Evolutionary conservation across 1,140 invertebrate genomes (phyloP).

Genomic region (Lordiphosa collinella): DNA sequence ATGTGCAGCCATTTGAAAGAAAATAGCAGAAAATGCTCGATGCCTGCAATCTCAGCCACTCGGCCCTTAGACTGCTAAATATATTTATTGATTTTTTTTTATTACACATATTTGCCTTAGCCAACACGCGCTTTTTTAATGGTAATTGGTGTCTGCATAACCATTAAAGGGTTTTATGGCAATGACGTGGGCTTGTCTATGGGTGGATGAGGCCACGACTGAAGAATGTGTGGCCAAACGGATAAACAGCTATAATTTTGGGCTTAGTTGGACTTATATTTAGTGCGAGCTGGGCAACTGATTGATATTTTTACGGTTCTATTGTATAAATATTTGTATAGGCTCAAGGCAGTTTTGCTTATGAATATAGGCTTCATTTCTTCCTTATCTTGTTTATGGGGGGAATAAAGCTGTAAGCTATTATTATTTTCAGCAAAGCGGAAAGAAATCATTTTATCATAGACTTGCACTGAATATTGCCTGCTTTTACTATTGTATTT

Average conservation of each 20-base stretch:
- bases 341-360: no score
- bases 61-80: conserved; percentile 5
- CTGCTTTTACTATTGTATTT: no score
- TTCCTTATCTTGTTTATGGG: no score
- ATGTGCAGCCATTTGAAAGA: conserved; percentile 44
- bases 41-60: conserved; percentile 1
- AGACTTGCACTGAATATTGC: no score
- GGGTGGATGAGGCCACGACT: background rate
- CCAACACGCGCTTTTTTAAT: conserved; percentile 32
- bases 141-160: conserved; percentile 42
- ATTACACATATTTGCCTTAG: conserved; percentile 12
- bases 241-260: background rate
- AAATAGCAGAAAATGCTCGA: conserved; percentile 8
- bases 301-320: conserved; percentile 29
- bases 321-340: no score
- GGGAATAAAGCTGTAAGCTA: no score
- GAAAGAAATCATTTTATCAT: no score
- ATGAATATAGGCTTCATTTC: no score
- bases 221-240: background rate
- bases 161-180: conserved; percentile 59
- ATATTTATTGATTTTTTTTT: conserved; percentile 60
- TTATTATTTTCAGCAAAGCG: no score
- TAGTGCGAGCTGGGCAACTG: conserved; percentile 21
- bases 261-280: conserved; percentile 16
- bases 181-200: conserved; percentile 34